Conservation (phyloP, 2,888 invertebrate species). For the Tethea ocularis region DNA sequence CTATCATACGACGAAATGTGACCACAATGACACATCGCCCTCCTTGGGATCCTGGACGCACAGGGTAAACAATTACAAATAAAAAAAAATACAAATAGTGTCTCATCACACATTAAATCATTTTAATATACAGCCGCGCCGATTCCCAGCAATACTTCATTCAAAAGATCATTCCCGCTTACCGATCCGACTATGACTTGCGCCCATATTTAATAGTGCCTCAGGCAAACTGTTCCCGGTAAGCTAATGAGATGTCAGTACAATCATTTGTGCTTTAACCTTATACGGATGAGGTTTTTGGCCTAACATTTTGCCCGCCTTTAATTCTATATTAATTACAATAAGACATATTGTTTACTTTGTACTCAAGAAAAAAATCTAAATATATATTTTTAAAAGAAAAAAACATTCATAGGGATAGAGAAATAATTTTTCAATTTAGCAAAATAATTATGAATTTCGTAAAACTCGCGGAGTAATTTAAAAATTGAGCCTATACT, state of each 20-base stretch:
- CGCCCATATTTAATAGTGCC: constrained; percentile 55
- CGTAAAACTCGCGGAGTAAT: no score
- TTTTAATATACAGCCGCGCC: background rate
- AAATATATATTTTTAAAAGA: background rate
- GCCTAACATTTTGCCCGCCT: constrained; percentile 70
- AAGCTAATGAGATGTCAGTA: constrained; percentile 84
- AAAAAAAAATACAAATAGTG: no score
- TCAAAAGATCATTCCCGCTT: background rate
- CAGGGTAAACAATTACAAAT: no score
- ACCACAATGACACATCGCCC: no score
- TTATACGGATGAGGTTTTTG: constrained; percentile 77
- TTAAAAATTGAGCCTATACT: no score
- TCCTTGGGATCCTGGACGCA: no score
- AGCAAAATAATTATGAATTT: no score
- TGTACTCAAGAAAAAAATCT: background rate
- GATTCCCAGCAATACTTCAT: background rate
- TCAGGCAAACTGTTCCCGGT: constrained; percentile 73
- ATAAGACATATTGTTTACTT: constrained; percentile 34
- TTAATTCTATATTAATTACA: constrained; percentile 71
- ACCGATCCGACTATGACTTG: constrained; percentile 31
- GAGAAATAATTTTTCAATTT: no score
- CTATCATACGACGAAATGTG: no score
- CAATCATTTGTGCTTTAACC: constrained; percentile 82
- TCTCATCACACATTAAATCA: background rate
- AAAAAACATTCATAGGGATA: no score